Evolutionary conservation across 2,797 vertebrate species (phyloP), one percentile per base, ranked within the genome.

Genomic region (Cyprinodon diabolis): DNA sequence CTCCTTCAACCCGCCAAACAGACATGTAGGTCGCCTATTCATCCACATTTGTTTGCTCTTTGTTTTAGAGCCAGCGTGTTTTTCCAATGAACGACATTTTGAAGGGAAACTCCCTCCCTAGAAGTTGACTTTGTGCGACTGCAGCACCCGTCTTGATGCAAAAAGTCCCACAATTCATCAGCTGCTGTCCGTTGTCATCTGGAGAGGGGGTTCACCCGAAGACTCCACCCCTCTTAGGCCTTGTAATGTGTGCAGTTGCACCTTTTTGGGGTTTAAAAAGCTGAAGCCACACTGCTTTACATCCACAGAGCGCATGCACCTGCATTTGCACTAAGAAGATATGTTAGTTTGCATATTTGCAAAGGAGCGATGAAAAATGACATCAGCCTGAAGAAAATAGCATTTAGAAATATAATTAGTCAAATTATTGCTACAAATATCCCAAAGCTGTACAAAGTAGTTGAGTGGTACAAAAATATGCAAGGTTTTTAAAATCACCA

Each of bases 81-180:
- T 90, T 91, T 82, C 72, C 80, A 89, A 79, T 75, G 83, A 74
- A 17, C 52, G 4, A 4, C 70, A 4, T 80, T 86, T 89, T 57
- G 78, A 69, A 87, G 62, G 88, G 85, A 79, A 90, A 91, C 88
- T 88, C 90, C 87, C 90, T 79, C 54, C 56, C 3, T 12, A 65
- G 56, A 79, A 75, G 87, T 91, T 89, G 86, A 84, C 86, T 92
- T 83, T 86, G 91, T 83, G 84, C 86, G 82, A 86, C 82, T 12
- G 49, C 74, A 74, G 63, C 75, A 75, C 71, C 72, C 70, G 51
- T 84, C 81, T 67, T 73, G 19, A 77, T 70, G 79, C 75, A 69
- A 79, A 52, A 77, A 76, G 54, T 81, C 80, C 66, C 78, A 82
- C 80, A 84, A 88, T 84, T 79, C 79, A 85, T 84, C 77, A 21